These are phyloP conservation scores for Potamarius usumacintae DNA, from an alignment of 2,113 vertebrate species.

Conservation along the genomic window DNA sequence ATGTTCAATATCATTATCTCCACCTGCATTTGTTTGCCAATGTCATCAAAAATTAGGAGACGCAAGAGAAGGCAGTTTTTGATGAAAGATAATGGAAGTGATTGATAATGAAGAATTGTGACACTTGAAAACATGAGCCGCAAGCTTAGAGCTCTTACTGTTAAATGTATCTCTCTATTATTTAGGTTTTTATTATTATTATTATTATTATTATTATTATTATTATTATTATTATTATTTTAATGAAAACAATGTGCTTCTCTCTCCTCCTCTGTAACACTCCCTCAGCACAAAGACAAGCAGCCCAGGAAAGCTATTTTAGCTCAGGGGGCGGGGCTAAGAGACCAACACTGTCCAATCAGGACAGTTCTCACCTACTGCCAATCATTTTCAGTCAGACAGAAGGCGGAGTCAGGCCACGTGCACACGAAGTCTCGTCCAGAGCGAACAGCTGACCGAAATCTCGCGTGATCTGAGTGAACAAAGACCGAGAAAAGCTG, in stretches of 20 bases:
- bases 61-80: not conserved
- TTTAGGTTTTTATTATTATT: no score
- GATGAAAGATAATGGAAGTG: not conserved
- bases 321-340: not conserved
- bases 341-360: not conserved
- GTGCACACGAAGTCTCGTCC: constrained; percentile 10
- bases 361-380: not conserved
- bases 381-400: not conserved
- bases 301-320: not conserved
- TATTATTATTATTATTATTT: not conserved
- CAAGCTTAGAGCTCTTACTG: not conserved
- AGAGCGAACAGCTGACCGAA: constrained; percentile 40
- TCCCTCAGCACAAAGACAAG: not conserved
- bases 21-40: not conserved
- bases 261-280: not conserved
- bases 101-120: not conserved
- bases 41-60: not conserved
- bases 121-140: not conserved
- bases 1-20: not conserved
- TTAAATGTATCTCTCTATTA: no score
- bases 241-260: not conserved
- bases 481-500: constrained; percentile 18
- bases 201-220: not conserved
- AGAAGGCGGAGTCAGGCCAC: constrained; percentile 29
- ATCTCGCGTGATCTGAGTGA: constrained; percentile 25